A percentile compares a stretch with the other conserved stretches of the same genome.
These are phyloP conservation scores for Argyrosomus regius DNA, from an alignment of 2,797 vertebrate species.

Conservation along the genomic window DNA sequence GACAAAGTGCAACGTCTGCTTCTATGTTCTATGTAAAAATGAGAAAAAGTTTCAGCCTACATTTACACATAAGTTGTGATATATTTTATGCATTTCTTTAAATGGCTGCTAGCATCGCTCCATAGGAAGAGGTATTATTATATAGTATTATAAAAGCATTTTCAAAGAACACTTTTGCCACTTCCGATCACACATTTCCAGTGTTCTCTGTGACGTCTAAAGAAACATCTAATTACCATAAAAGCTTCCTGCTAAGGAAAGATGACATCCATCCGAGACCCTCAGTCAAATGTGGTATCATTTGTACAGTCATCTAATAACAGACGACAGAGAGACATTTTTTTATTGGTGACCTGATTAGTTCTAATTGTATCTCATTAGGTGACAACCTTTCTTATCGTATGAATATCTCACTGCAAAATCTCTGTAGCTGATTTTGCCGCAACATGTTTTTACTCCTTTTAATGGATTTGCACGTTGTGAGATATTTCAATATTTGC, in stretches of 20 bases:
- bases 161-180: no score
- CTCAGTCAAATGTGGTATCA: conserved; percentile 33
- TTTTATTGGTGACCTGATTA: conserved; percentile 59
- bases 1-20: background rate
- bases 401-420: conserved; percentile 30
- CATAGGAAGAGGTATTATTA: background rate
- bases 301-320: conserved; percentile 17
- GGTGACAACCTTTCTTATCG: conserved; percentile 4
- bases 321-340: background rate
- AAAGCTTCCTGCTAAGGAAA: background rate
- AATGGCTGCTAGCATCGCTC: background rate
- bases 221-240: conserved; percentile 18
- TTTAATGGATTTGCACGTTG: background rate
- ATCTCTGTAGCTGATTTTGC: background rate
- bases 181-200: background rate
- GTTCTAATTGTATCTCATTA: conserved; percentile 46
- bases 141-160: background rate
- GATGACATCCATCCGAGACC: background rate
- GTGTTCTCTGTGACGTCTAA: conserved; percentile 7
- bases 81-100: background rate
- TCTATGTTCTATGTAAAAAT: background rate
- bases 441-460: background rate
- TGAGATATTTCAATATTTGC: conserved; percentile 5
- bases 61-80: background rate
- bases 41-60: background rate